A percentile compares a stretch with the other conserved stretches of the same genome.
Conservation (phyloP, 1,140 invertebrate genomes). For the Batillaria attramentaria region DNA sequence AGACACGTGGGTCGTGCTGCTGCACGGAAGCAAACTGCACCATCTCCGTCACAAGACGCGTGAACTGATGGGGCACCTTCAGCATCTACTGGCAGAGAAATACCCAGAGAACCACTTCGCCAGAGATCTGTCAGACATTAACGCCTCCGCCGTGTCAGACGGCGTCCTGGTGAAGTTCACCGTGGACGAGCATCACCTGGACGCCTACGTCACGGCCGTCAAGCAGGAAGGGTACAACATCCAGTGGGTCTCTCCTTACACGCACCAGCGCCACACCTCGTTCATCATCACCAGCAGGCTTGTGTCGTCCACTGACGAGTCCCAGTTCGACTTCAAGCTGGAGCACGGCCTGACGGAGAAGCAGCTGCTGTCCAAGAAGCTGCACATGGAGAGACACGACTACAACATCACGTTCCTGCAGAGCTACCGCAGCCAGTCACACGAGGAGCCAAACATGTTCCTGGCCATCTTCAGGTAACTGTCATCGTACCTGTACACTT, state of each 20-base stretch:
- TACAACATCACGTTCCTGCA: slow-evolving; percentile 64
- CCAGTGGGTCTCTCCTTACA: slow-evolving; percentile 59
- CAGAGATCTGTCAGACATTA: slow-evolving; percentile 54
- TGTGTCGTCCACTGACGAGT: slow-evolving; percentile 13
- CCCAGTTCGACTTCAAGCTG: slow-evolving; percentile 47
- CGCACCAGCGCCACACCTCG: slow-evolving; percentile 43
- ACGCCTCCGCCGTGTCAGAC: slow-evolving; percentile 23
- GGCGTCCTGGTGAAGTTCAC: slow-evolving; percentile 46
- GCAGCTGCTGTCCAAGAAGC: slow-evolving; percentile 53
- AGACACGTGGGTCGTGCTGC: slow-evolving; percentile 55
- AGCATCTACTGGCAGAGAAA: not conserved
- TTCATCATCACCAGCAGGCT: slow-evolving; percentile 57
- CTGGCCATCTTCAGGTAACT: slow-evolving; percentile 61
- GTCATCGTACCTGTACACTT: no score
- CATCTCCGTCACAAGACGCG: slow-evolving; percentile 49
- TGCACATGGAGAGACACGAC: slow-evolving; percentile 50
- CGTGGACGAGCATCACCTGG: slow-evolving; percentile 60
- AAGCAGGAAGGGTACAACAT: slow-evolving; percentile 53
- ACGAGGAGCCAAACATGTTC: slow-evolving; percentile 49
- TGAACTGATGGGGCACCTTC: slow-evolving; percentile 52
- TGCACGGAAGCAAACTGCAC: slow-evolving; percentile 45
- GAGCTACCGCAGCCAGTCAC: slow-evolving; percentile 60
- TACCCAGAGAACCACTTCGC: slow-evolving; percentile 43
- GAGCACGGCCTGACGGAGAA: slow-evolving; percentile 54
- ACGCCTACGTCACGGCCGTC: slow-evolving; percentile 55